Conservation (phyloP, 2,888 invertebrate genomes). For the Criorhina ranunculi region DNA sequence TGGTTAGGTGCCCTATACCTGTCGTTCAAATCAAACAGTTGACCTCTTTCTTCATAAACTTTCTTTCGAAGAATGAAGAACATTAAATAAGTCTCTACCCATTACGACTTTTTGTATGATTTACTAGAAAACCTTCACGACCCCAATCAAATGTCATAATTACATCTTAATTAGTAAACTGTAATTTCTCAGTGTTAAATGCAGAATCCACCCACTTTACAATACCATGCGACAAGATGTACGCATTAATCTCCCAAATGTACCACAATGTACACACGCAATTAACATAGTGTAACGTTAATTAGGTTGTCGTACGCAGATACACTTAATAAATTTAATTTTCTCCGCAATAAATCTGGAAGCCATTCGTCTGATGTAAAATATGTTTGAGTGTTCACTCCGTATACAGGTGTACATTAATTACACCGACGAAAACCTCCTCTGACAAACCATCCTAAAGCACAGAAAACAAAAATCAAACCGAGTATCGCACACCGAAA, state of each 20-base stretch:
- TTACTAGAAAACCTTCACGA: conserved; percentile 1
- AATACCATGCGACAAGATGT: conserved; percentile 72
- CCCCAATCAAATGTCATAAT: conserved; percentile 56
- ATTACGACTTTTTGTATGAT: neutral
- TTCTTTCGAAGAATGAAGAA: too few species aligned
- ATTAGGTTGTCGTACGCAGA: conserved; percentile 76
- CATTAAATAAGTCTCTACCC: too few species aligned
- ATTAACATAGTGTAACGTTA: conserved; percentile 77
- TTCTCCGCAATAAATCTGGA: conserved; percentile 74
- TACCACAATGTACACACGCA: conserved; percentile 68
- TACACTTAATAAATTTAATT: conserved; percentile 77
- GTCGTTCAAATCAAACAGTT: too few species aligned
- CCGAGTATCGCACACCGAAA: conserved; percentile 62
- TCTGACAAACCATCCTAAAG: conserved; percentile 40
- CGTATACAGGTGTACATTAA: conserved; percentile 57
- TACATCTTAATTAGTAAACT: conserved; percentile 32
- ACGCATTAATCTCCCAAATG: conserved; percentile 68
- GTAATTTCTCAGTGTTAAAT: conserved; percentile 70
- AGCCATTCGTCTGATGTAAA: conserved; percentile 70
- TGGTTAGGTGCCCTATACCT: too few species aligned
- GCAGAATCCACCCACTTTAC: conserved; percentile 71
- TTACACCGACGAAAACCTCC: conserved; percentile 54
- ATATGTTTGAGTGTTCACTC: conserved; percentile 57
- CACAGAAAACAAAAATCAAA: conserved; percentile 9
- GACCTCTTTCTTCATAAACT: too few species aligned